Evolutionary conservation across 2,113 vertebrate species (phyloP).

Genomic region (Notarius quadriscutis): DNA sequence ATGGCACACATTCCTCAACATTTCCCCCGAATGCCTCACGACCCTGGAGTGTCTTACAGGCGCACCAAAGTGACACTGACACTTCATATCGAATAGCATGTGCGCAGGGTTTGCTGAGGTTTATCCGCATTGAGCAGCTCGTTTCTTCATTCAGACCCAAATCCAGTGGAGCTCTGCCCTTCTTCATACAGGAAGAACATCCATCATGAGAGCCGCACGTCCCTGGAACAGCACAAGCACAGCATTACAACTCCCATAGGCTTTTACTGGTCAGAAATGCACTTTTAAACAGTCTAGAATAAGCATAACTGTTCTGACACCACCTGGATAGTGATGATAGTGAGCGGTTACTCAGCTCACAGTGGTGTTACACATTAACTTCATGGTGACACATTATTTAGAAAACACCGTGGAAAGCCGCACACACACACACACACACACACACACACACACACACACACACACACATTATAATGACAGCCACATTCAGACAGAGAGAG

Average conservation of each 20-base stretch:
- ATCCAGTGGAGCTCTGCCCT: slow-evolving; percentile 42
- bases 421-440: background rate
- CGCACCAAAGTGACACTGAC: background rate
- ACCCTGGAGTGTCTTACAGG: slow-evolving; percentile 41
- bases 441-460: slow-evolving; percentile 12
- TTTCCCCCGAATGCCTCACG: slow-evolving; percentile 7
- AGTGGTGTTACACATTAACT: slow-evolving; percentile 2
- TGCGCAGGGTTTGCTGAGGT: background rate
- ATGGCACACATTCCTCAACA: slow-evolving; percentile 33
- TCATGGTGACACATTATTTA: slow-evolving; percentile 26
- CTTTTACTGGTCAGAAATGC: background rate
- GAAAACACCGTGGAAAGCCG: background rate
- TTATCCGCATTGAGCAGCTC: slow-evolving; percentile 22
- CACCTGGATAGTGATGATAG: background rate
- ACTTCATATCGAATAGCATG: slow-evolving; percentile 29
- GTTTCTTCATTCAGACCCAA: slow-evolving; percentile 35
- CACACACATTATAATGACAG: background rate
- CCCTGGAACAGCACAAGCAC: slow-evolving; percentile 15
- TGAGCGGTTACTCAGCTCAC: background rate
- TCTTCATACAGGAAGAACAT: slow-evolving; percentile 32
- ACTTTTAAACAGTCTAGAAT: background rate
- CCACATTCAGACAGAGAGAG: background rate
- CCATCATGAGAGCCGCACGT: slow-evolving; percentile 22
- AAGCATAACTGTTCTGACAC: background rate
- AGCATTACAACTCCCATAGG: background rate